Percentiles rank a stretch among this genome's conserved stretches.
phyloP scores from a whole-genome alignment of 2,888 invertebrate species.

The Lasius platythorax region DNA sequence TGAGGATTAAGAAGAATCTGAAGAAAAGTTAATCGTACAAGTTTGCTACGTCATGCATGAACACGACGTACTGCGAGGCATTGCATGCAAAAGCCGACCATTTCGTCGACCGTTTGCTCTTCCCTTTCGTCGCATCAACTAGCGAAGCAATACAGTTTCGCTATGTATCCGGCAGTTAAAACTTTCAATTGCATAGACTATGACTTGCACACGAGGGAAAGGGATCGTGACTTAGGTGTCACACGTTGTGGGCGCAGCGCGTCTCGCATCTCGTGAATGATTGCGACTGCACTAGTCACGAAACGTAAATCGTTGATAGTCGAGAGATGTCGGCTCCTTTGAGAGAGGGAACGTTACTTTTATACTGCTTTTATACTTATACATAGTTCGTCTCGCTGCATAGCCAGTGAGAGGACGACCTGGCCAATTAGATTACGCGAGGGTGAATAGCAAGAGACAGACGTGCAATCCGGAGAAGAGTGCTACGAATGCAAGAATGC shows the following conservation, averaged over 20 bases:
- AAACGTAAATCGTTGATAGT: conserved; percentile 38
- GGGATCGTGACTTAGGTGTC: conserved; percentile 43
- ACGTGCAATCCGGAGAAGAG: neutral
- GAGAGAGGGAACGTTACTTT: conserved; percentile 24
- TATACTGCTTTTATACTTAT: neutral
- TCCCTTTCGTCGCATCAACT: conserved; percentile 6
- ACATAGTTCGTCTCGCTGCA: neutral
- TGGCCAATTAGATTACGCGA: conserved; percentile 32
- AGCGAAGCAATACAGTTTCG: conserved; percentile 31
- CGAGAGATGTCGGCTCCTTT: conserved; percentile 1
- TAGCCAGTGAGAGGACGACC: neutral
- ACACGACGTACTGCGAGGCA: neutral
- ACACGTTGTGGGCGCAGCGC: conserved; percentile 26
- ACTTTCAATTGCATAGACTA: conserved; percentile 51
- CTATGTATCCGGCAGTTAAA: conserved; percentile 45
- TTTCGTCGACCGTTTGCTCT: neutral
- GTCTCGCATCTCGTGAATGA: conserved; percentile 39
- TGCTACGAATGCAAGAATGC: neutral
- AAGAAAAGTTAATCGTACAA: neutral
- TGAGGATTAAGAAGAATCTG: neutral
- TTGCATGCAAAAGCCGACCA: neutral
- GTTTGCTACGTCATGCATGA: neutral
- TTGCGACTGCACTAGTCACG: conserved; percentile 32
- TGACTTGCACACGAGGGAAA: conserved; percentile 40
- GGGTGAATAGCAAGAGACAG: neutral